These are phyloP conservation scores for Leptinotarsa rubiginosa DNA, from an alignment of 2,888 invertebrate genomes.

Conservation along the genomic window DNA sequence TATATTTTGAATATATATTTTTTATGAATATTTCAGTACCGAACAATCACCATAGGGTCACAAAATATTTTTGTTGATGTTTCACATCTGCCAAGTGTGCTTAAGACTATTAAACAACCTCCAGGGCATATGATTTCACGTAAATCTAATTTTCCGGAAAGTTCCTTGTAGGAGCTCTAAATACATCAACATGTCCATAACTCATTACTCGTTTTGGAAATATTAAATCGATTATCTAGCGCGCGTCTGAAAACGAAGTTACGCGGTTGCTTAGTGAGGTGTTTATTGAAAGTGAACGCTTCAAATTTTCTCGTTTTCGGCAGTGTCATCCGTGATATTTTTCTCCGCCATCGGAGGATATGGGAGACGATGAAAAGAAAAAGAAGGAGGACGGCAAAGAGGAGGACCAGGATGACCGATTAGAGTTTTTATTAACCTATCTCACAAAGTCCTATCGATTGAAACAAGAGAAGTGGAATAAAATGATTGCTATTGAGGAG, in stretches of 20 bases:
- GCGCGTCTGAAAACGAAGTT: constrained; percentile 33
- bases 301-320: constrained; percentile 18
- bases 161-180: too few relatives aligned
- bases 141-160: too few relatives aligned
- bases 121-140: too few relatives aligned
- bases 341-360: constrained; percentile 20
- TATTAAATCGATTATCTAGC: neutral
- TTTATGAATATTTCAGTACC: too few relatives aligned
- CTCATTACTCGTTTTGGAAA: too few relatives aligned
- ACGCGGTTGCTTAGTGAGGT: constrained; percentile 55
- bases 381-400: constrained; percentile 56
- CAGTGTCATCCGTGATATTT: constrained; percentile 19
- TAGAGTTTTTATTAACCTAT: constrained; percentile 84
- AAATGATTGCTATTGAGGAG: constrained; percentile 81
- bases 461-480: constrained; percentile 89
- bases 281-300: constrained; percentile 54
- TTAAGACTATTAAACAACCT: too few relatives aligned
- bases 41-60: too few relatives aligned
- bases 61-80: too few relatives aligned
- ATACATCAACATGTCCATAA: too few relatives aligned
- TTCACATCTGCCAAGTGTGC: too few relatives aligned
- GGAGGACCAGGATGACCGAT: constrained; percentile 74
- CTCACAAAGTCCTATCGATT: constrained; percentile 79
- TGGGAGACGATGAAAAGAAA: constrained; percentile 57
- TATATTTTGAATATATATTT: too few relatives aligned